phyloP scores from a whole-genome alignment of 2,888 invertebrate genomes.

The Melanophora roralis region DNA sequence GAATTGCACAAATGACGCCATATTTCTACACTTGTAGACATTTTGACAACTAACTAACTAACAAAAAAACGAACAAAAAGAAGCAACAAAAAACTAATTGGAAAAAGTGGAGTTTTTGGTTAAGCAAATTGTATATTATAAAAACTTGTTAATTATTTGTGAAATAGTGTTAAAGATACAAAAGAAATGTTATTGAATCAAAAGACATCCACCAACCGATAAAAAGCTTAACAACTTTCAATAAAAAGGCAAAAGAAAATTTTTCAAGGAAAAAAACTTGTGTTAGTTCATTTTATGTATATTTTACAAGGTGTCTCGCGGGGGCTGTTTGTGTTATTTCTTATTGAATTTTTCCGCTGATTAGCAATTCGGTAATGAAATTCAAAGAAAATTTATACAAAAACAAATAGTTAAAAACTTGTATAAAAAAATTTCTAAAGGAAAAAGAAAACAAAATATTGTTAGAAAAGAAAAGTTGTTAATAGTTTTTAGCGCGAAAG shows the following conservation, averaged over 20 bases:
- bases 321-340: conserved; percentile 34
- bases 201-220: not conserved
- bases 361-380: conserved; percentile 18
- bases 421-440: not conserved
- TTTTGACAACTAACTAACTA: conserved; percentile 55
- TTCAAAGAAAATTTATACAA: conserved; percentile 1
- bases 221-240: not conserved
- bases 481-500: conserved; percentile 57
- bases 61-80: conserved; percentile 30
- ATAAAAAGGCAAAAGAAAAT: not conserved
- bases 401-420: conserved; percentile 21
- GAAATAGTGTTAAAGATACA: conserved; percentile 34
- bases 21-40: conserved; percentile 47
- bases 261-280: conserved; percentile 5
- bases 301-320: conserved; percentile 33
- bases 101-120: conserved; percentile 51
- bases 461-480: not conserved
- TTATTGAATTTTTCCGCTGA: conserved; percentile 19
- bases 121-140: conserved; percentile 45
- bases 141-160: conserved; percentile 27
- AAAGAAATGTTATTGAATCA: conserved; percentile 36
- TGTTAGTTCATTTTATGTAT: conserved; percentile 7
- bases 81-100: conserved; percentile 46
- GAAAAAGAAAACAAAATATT: too few species aligned
- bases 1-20: conserved; percentile 54